Evolutionary conservation across 2,113 vertebrate species (phyloP).

Genomic region (Phaethornis superciliosus): DNA sequence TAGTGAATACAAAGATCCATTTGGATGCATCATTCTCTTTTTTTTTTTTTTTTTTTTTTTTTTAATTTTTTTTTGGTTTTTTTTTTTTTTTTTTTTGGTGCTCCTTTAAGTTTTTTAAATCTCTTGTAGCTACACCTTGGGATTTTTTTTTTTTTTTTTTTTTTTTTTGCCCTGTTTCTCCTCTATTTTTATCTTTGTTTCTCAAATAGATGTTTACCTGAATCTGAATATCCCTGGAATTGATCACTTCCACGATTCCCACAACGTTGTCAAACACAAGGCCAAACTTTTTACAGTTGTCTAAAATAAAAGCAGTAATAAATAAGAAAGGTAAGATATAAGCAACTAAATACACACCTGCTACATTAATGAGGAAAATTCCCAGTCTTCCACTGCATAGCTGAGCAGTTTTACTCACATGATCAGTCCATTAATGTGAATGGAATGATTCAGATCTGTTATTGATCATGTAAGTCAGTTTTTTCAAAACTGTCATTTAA

Average conservation of each 20-base stretch:
- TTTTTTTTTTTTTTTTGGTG: not conserved
- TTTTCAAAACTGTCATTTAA: not conserved
- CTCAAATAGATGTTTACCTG: conserved; percentile 79
- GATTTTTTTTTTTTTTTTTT: not conserved
- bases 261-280: conserved; percentile 96
- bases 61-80: not conserved
- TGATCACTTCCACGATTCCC: conserved; percentile 97
- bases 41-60: not conserved
- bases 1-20: not conserved
- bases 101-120: not conserved
- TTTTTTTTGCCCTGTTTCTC: not conserved
- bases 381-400: not conserved
- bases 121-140: not conserved
- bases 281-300: conserved; percentile 95
- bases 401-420: not conserved
- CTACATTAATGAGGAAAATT: not conserved
- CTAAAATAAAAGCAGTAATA: conserved; percentile 70
- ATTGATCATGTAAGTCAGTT: not conserved
- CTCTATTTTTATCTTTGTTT: not conserved
- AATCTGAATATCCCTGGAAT: conserved; percentile 90
- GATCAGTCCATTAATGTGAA: not conserved
- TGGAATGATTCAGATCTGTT: not conserved
- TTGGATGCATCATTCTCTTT: not conserved
- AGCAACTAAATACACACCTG: not conserved
- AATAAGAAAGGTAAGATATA: conserved; percentile 2